These are phyloP conservation scores for Muscicapa comitata DNA, from an alignment of 2,797 vertebrate species.

Conservation along the genomic window DNA sequence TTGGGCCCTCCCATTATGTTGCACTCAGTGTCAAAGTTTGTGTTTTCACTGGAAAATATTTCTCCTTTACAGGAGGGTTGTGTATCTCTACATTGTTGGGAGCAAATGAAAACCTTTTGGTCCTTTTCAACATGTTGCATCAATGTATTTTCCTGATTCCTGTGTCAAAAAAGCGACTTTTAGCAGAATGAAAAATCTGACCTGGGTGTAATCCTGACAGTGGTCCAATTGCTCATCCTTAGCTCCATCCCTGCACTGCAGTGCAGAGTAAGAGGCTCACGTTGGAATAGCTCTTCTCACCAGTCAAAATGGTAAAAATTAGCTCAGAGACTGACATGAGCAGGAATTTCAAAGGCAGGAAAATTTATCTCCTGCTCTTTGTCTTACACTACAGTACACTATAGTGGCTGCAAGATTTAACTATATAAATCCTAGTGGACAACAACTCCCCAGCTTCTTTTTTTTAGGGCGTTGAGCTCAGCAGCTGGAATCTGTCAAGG, in stretches of 20 bases:
- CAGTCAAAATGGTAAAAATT: not conserved
- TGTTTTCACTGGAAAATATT: not conserved
- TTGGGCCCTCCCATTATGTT: not conserved
- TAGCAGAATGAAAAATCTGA: not conserved
- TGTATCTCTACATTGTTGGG: not conserved
- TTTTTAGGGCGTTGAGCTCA: not conserved
- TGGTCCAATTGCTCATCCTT: not conserved
- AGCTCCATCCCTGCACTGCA: not conserved
- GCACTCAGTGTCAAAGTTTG: not conserved
- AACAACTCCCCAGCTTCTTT: not conserved
- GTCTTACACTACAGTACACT: not conserved
- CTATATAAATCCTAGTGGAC: not conserved
- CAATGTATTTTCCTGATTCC: not conserved
- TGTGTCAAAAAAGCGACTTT: not conserved
- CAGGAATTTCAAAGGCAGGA: not conserved
- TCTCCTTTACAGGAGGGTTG: not conserved
- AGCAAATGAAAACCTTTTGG: not conserved
- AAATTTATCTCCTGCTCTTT: not conserved
- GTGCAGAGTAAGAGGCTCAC: not conserved
- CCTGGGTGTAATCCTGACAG: not conserved
- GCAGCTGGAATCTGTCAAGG: not conserved
- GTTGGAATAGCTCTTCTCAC: not conserved
- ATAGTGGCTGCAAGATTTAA: not conserved
- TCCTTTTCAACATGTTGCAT: not conserved
- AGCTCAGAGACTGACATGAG: not conserved